Conservation (phyloP, 2,113 vertebrate species). For the Haemorhous mexicanus region DNA sequence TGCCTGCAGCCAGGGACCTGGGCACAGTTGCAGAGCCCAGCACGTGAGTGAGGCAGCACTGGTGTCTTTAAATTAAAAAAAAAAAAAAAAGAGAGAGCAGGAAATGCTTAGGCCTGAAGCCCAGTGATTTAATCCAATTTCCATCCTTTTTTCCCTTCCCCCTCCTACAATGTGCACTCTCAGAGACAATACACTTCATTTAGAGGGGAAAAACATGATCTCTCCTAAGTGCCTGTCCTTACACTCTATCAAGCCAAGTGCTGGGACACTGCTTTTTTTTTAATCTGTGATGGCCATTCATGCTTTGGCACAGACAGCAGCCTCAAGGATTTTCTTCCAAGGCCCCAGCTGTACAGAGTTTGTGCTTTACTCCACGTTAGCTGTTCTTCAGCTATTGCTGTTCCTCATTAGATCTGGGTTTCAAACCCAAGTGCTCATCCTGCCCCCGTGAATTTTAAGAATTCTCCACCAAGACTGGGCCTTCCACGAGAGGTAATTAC, state of each 20-base stretch:
- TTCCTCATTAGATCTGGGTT: neutral
- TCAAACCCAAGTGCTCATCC: neutral
- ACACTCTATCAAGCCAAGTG: neutral
- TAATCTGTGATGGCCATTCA: neutral
- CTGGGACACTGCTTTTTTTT: neutral
- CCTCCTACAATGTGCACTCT: neutral
- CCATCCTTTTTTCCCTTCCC: slow-evolving; percentile 29
- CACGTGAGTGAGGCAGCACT: neutral
- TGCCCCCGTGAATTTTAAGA: neutral
- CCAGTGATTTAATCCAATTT: slow-evolving; percentile 62
- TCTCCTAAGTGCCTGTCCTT: neutral
- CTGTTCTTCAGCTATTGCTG: neutral
- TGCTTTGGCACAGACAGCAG: neutral
- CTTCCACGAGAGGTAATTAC: neutral
- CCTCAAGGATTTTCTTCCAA: neutral
- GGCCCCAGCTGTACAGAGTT: neutral
- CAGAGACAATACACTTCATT: slow-evolving; percentile 24
- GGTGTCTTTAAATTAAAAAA: neutral
- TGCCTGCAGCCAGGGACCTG: neutral
- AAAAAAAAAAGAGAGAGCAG: neutral
- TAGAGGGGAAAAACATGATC: neutral
- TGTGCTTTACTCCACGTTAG: neutral
- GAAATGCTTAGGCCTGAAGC: slow-evolving; percentile 53
- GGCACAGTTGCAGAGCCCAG: neutral
- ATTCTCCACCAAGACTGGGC: neutral